Conservation (phyloP, 2,797 vertebrate species). For the Graptemys geographica region DNA sequence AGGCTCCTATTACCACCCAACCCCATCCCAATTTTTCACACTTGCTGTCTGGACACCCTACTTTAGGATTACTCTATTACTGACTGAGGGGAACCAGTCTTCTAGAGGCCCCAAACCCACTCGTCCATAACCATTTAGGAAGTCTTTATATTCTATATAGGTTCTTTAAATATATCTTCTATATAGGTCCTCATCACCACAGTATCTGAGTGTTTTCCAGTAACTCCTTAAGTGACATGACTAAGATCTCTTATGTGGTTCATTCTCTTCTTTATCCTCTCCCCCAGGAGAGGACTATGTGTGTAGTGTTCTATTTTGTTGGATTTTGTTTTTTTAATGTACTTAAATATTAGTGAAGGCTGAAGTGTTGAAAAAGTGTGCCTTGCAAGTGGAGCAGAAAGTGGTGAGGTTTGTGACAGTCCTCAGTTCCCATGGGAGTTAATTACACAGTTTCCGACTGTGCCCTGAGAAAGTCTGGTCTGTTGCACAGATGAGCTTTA, state of each 20-base stretch:
- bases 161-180: neutral
- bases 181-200: accelerated
- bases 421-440: neutral
- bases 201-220: accelerated
- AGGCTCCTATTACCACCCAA: too few relatives aligned
- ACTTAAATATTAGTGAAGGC: neutral
- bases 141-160: too few relatives aligned
- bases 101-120: accelerated
- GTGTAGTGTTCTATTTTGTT: neutral
- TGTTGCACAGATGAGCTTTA: accelerated
- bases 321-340: neutral
- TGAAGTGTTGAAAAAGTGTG: neutral
- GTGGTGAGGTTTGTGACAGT: neutral
- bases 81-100: accelerated
- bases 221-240: neutral
- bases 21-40: too few relatives aligned
- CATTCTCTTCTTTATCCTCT: accelerated
- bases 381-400: neutral
- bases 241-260: neutral
- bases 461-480: neutral
- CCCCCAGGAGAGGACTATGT: neutral
- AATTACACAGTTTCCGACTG: accelerated
- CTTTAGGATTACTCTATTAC: accelerated
- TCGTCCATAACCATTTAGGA: too few relatives aligned
- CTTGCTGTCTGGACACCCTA: too few relatives aligned